Evolutionary conservation across 1,140 invertebrate species (phyloP).

Genomic region (Scaptomyza pallida): DNA sequence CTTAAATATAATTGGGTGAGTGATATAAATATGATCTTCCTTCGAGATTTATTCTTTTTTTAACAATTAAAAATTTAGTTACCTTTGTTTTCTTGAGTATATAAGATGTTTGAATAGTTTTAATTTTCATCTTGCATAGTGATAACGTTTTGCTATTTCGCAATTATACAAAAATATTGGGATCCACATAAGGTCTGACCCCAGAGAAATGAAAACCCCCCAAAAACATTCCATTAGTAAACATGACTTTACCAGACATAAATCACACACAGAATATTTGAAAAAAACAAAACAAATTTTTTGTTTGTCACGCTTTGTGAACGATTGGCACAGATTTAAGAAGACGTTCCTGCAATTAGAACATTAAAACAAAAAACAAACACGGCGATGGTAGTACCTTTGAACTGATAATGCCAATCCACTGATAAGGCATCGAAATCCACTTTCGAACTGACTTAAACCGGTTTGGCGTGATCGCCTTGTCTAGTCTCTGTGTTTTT

Average conservation of each 20-base stretch:
- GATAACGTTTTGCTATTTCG: background rate
- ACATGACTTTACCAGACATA: slow-evolving; percentile 38
- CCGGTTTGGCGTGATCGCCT: slow-evolving; percentile 40
- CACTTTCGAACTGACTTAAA: slow-evolving; percentile 57
- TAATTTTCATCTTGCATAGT: background rate
- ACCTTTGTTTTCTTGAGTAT: background rate
- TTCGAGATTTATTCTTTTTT: background rate
- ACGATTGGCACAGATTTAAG: slow-evolving; percentile 55
- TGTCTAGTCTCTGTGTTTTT: slow-evolving; percentile 33
- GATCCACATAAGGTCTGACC: background rate
- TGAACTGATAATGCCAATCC: slow-evolving; percentile 68
- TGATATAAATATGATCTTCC: background rate
- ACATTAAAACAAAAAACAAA: slow-evolving; percentile 44
- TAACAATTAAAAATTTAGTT: background rate
- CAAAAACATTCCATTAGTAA: slow-evolving; percentile 62
- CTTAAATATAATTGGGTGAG: background rate
- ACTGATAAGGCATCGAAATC: slow-evolving; percentile 61
- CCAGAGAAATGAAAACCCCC: background rate
- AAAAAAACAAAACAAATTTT: slow-evolving; percentile 29
- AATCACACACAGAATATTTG: background rate
- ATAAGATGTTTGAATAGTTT: background rate
- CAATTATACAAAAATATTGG: background rate
- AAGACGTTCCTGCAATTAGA: slow-evolving; percentile 42
- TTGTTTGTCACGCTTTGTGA: slow-evolving; percentile 45
- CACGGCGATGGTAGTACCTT: slow-evolving; percentile 61